These are phyloP conservation scores for Hemicrepidius hirtus DNA, from an alignment of 2,888 invertebrate genomes.

Conservation along the genomic window DNA sequence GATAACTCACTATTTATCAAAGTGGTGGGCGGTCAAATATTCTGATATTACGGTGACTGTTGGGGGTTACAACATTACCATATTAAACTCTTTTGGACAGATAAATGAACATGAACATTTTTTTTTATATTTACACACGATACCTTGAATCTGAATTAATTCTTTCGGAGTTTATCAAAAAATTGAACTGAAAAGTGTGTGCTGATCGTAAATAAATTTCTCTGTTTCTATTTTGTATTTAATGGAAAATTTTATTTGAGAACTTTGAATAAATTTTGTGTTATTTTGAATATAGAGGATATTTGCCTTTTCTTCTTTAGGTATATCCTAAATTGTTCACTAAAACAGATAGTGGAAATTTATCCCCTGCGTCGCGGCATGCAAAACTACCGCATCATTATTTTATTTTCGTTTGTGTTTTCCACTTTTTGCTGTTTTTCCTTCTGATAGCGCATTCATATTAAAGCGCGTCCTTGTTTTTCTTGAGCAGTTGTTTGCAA, in stretches of 20 bases:
- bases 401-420: conserved; percentile 5
- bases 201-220: no score
- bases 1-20: no score
- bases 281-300: background rate
- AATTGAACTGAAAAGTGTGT: no score
- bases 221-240: background rate
- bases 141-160: no score
- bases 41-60: no score
- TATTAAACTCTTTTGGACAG: no score
- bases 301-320: background rate
- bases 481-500: conserved; percentile 19
- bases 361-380: conserved; percentile 8
- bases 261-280: background rate
- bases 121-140: no score
- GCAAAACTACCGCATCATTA: conserved; percentile 12
- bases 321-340: conserved; percentile 9
- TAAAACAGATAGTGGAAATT: conserved; percentile 9
- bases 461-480: conserved; percentile 19
- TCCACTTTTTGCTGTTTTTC: conserved; percentile 16
- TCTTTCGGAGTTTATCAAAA: no score
- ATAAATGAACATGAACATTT: no score
- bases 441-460: conserved; percentile 9
- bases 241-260: background rate
- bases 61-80: no score
- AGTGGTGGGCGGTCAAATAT: no score